These are phyloP conservation scores for Stictonetta naevosa DNA, from an alignment of 2,113 vertebrate species.

Conservation along the genomic window DNA sequence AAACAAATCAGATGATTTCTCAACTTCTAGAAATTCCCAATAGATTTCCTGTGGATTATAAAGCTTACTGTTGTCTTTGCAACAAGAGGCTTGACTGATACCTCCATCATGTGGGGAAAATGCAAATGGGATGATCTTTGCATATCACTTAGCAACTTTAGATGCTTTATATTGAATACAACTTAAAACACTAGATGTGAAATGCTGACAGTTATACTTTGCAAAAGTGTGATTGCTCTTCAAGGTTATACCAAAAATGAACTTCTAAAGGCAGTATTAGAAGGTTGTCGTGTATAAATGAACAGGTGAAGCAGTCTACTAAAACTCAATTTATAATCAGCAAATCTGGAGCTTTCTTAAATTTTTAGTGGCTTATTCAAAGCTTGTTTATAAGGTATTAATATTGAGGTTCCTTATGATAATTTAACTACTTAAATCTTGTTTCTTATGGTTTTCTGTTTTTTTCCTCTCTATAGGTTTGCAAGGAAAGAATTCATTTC, in stretches of 20 bases:
- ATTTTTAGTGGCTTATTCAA: not conserved
- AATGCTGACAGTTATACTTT: not conserved
- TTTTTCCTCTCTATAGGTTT: too few relatives aligned
- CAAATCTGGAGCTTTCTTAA: not conserved
- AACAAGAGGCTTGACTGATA: not conserved
- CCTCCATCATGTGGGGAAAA: slow-evolving; percentile 73
- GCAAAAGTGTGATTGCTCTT: not conserved
- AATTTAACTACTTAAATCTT: too few relatives aligned
- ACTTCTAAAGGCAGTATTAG: not conserved
- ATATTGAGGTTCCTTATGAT: too few relatives aligned
- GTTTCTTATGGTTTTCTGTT: too few relatives aligned
- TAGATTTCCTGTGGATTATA: not conserved
- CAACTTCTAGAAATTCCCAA: not conserved
- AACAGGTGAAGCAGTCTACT: not conserved
- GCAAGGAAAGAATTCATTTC: too few relatives aligned
- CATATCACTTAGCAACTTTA: not conserved
- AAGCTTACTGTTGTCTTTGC: not conserved
- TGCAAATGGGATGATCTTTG: slow-evolving; percentile 48
- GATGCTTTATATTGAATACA: not conserved
- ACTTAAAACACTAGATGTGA: not conserved
- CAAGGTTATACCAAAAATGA: not conserved
- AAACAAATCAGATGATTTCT: not conserved
- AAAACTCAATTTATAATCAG: not conserved
- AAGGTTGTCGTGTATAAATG: not conserved
- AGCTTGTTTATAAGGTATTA: too few relatives aligned